These are phyloP conservation scores for Zele albiditarsus DNA, from an alignment of 2,888 invertebrate genomes.

Conservation along the genomic window DNA sequence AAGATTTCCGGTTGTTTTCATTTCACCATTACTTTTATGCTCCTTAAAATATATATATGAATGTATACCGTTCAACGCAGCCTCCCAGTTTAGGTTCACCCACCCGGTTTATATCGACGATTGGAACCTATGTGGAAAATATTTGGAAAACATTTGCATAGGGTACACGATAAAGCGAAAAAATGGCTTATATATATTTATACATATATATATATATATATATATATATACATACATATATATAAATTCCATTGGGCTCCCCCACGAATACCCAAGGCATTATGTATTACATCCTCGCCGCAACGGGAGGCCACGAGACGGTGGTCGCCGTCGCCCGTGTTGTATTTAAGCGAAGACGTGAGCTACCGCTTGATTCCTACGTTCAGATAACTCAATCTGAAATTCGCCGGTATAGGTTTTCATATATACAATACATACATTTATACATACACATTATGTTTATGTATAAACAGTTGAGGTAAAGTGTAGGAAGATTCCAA, in stretches of 20 bases:
- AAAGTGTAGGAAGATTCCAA: not conserved
- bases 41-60: too few species aligned
- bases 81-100: too few species aligned
- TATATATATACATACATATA: not conserved
- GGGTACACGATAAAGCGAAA: not conserved
- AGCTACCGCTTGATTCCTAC: slow-evolving; percentile 54
- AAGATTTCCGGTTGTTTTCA: too few species aligned
- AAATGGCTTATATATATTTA: not conserved
- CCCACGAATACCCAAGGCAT: slow-evolving; percentile 48
- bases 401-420: slow-evolving; percentile 41
- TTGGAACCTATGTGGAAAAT: not conserved
- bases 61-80: too few species aligned
- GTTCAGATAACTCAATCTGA: slow-evolving; percentile 52
- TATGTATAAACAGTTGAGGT: slow-evolving; percentile 4
- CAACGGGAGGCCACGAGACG: slow-evolving; percentile 39
- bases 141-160: not conserved
- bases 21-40: too few species aligned
- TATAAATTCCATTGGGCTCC: slow-evolving; percentile 46
- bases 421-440: not conserved
- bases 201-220: not conserved
- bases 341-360: slow-evolving; percentile 51
- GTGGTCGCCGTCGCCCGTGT: slow-evolving; percentile 45
- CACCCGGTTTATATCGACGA: not conserved
- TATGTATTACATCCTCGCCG: slow-evolving; percentile 51
- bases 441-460: not conserved